Evolutionary conservation across 2,113 vertebrate genomes (phyloP), one percentile per base, ranked within the genome.

Genomic region (Eptesicus fuscus): DNA sequence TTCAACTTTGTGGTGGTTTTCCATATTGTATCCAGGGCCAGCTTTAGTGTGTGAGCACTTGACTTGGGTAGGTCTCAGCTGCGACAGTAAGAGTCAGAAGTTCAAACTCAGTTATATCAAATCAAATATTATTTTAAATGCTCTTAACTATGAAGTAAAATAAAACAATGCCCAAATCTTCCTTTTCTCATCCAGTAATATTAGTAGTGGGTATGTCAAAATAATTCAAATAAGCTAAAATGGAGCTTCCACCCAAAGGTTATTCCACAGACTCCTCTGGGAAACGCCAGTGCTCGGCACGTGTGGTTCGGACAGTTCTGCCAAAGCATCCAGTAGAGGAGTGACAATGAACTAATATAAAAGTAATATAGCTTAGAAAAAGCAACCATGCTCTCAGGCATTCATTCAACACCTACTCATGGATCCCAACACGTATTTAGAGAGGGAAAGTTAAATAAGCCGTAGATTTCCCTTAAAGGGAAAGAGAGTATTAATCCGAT

Each of bases 191-290:
- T 44, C 13, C 42, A 74, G 49, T 83, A 47, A 49, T 89, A 47
- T 40, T 73, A 84, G 32, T 32, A 56, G 12, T 89, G 28, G 28
- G 5, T 35, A 74, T 91, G 35, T 76, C 88, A 93, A 93, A 91
- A 80, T 67, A 87, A 71, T 91, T 95, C 12, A 51, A 85, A 56
- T 51, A 61, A 83, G 22, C 32, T 78, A 44, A 87, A 83, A 77
- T 88, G 32, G 87, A 95, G 32, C 49, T 93, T 83, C 32, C 16
- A 79, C 74, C 79, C 40, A 95, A 93, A 65, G 70, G 16, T 59
- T 88, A 89, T 83, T 92, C 40, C 71, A 65, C 4, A 63, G 23
- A 59, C 47, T 90, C 25, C 42, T 83, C 53, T 89, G 92, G 80
- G 89, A 59, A 89, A 65, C 56, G 17, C 61, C 67, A 61, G 8